Evolutionary conservation across 2,888 invertebrate genomes (phyloP).

Genomic region (Acleris cristana): DNA sequence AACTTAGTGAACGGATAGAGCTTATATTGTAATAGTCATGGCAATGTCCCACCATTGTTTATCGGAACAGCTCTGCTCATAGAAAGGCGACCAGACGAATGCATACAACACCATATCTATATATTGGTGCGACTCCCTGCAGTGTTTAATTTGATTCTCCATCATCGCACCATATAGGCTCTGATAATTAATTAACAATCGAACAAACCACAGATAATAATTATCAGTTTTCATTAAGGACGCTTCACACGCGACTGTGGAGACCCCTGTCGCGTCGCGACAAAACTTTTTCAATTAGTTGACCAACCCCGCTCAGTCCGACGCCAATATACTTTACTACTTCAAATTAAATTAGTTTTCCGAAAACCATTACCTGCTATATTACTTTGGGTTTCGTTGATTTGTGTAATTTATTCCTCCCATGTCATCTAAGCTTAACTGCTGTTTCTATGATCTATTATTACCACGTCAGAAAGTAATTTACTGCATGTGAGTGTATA

Average conservation of each 20-base stretch:
- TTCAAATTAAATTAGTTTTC: constrained; percentile 74
- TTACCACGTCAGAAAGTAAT: constrained; percentile 28
- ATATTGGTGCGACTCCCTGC: no score
- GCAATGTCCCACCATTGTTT: no score
- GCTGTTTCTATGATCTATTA: constrained; percentile 19
- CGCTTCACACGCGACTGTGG: constrained; percentile 18
- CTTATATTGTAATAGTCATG: background rate
- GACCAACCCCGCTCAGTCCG: constrained; percentile 50
- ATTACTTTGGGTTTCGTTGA: constrained; percentile 7
- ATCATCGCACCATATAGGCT: no score
- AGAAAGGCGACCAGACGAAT: no score
- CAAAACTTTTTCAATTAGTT: constrained; percentile 78
- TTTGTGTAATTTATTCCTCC: background rate
- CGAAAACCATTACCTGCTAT: constrained; percentile 40
- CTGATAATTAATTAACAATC: constrained; percentile 13
- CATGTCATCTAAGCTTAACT: background rate
- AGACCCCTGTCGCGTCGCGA: constrained; percentile 46
- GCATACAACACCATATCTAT: no score
- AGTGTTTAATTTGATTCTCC: no score
- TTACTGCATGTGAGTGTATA: constrained; percentile 32
- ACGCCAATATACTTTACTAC: constrained; percentile 56
- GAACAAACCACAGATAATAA: constrained; percentile 12
- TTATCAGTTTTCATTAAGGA: constrained; percentile 37
- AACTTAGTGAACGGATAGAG: background rate
- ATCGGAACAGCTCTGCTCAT: no score